Conservation (phyloP, 1,140 invertebrate species). For the Physella acuta region DNA sequence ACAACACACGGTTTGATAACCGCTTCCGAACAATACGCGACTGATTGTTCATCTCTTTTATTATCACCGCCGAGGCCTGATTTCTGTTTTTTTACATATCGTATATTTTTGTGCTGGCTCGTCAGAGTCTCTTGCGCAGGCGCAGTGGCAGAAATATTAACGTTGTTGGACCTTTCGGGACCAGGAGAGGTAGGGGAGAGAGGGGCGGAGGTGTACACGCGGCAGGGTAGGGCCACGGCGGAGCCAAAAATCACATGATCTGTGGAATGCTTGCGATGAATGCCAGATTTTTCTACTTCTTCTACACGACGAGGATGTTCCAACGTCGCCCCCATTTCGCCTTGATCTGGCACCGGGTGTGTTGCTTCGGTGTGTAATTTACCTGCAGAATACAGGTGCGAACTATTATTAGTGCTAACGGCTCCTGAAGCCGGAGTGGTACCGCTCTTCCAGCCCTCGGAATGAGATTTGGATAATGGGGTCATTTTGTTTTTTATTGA, state of each 20-base stretch:
- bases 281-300: background rate
- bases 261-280: constrained; percentile 6
- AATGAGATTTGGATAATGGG: no score
- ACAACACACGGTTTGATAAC: background rate
- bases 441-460: no score
- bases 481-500: no score
- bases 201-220: background rate
- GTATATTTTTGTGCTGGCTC: background rate
- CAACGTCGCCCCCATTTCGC: background rate
- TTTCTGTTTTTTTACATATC: constrained; percentile 2
- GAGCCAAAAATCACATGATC: constrained; percentile 17
- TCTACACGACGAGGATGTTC: background rate
- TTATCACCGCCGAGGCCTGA: background rate
- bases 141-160: background rate
- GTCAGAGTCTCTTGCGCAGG: background rate
- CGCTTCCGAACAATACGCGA: background rate
- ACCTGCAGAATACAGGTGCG: background rate
- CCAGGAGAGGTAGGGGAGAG: constrained; percentile 2
- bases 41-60: background rate
- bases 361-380: background rate
- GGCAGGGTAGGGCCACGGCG: constrained; percentile 16
- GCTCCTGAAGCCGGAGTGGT: no score
- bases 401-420: background rate
- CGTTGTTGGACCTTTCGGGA: background rate
- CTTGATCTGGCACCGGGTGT: background rate